A percentile compares a stretch with the other conserved stretches of the same genome.
Evolutionary conservation across 1,140 invertebrate genomes (phyloP).

Genomic region (Apis laboriosa): DNA sequence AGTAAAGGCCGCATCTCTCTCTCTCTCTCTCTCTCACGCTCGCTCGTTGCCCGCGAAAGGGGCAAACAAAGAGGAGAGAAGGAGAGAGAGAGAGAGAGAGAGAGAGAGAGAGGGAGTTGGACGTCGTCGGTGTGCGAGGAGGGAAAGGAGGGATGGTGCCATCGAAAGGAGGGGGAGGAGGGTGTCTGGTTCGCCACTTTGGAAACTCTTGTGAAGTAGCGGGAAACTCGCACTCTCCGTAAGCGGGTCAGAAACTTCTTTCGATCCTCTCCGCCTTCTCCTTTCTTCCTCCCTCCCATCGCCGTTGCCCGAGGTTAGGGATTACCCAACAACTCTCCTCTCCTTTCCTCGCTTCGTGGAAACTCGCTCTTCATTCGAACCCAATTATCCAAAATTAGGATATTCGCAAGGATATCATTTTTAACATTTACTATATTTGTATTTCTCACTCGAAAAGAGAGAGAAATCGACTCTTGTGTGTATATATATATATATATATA

Average conservation of each 20-base stretch:
- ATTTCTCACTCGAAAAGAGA: no score
- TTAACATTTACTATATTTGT: no score
- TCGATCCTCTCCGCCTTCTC: conserved; percentile 67
- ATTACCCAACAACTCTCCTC: conserved; percentile 16
- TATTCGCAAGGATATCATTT: no score
- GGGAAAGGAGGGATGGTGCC: conserved; percentile 24
- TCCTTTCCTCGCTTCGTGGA: no score
- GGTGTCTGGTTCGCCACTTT: conserved; percentile 76
- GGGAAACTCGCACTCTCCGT: conserved; percentile 74
- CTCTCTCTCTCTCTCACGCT: neutral
- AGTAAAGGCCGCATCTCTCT: conserved; percentile 53
- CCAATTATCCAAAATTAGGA: no score
- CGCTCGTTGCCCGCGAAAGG: conserved; percentile 57
- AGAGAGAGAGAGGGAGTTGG: conserved; percentile 4
- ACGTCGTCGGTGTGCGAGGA: conserved; percentile 46
- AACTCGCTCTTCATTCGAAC: no score
- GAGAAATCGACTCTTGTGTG: no score
- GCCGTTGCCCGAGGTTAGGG: conserved; percentile 76
- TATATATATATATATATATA: no score
- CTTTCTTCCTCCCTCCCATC: conserved; percentile 26
- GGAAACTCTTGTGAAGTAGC: conserved; percentile 78
- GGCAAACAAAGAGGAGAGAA: conserved; percentile 65
- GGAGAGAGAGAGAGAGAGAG: no score
- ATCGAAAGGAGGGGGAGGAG: conserved; percentile 42
- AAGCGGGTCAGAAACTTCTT: conserved; percentile 81